Evolutionary conservation across 2,797 vertebrate genomes (phyloP).

Genomic region (Acomys russatus): DNA sequence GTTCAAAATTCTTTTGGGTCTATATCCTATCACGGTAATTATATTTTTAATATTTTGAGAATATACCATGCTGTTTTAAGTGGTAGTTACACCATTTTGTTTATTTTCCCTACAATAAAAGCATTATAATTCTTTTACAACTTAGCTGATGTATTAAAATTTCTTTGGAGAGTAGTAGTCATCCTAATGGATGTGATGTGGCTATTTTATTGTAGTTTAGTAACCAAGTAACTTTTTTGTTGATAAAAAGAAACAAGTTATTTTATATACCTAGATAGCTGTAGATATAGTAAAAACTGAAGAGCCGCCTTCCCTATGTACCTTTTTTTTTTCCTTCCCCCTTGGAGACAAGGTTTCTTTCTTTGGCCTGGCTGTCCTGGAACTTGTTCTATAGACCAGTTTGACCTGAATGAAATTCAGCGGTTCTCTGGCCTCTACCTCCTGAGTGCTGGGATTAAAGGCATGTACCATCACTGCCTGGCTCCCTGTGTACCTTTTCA

Average conservation of each 20-base stretch:
- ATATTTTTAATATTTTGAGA: conserved; percentile 31
- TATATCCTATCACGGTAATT: not conserved
- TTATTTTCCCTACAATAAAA: not conserved
- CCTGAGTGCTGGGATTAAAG: not conserved
- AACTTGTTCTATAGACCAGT: not conserved
- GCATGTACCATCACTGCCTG: not conserved
- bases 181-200: not conserved
- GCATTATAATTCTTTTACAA: conserved; percentile 23
- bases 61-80: not conserved
- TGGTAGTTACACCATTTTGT: not conserved
- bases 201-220: not conserved
- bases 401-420: not conserved
- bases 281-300: not conserved
- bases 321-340: not conserved
- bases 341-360: not conserved
- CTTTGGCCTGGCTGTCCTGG: not conserved
- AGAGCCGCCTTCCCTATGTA: not conserved
- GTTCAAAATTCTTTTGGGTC: not conserved
- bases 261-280: not conserved
- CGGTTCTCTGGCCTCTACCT: not conserved
- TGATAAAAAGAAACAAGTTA: not conserved
- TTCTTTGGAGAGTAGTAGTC: not conserved
- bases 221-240: not conserved
- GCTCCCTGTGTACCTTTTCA: not conserved
- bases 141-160: not conserved